These are phyloP conservation scores for Pseudomyrmex dendroicus DNA, from an alignment of 1,140 invertebrate species.

Conservation along the genomic window DNA sequence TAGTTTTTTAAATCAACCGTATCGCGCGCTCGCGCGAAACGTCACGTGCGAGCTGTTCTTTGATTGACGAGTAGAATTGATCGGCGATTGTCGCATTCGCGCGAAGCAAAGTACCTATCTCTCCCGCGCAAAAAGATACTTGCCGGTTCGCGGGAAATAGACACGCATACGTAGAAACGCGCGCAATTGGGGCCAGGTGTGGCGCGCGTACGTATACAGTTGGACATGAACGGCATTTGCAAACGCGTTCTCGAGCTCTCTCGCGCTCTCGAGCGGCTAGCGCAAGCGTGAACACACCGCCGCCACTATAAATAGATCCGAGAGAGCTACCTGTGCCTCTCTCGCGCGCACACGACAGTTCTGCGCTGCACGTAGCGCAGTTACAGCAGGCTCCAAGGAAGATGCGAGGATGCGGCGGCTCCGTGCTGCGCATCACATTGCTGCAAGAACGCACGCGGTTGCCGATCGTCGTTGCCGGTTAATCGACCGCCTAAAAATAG, in stretches of 20 bases:
- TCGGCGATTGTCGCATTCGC: conserved; percentile 2
- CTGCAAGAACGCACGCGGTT: conserved; percentile 67
- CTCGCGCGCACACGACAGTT: conserved; percentile 40
- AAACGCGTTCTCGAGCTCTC: conserved; percentile 39
- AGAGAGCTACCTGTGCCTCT: conserved; percentile 79
- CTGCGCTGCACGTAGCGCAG: conserved; percentile 37
- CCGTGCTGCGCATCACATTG: conserved; percentile 67
- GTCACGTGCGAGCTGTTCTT: neutral
- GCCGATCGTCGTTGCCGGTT: conserved; percentile 7
- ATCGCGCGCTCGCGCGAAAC: no score
- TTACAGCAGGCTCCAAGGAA: conserved; percentile 33
- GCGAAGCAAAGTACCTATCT: conserved; percentile 27
- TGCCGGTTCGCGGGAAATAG: conserved; percentile 76
- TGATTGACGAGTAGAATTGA: neutral
- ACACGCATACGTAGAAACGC: conserved; percentile 75
- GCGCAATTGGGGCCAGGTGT: conserved; percentile 82
- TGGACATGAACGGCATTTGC: conserved; percentile 18
- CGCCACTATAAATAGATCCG: conserved; percentile 82
- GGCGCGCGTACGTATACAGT: conserved; percentile 73
- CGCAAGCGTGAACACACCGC: conserved; percentile 62
- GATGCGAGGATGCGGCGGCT: conserved; percentile 55
- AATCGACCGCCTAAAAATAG: no score
- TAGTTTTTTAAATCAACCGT: no score
- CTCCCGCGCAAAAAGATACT: conserved; percentile 30
- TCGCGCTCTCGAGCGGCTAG: conserved; percentile 66